A percentile compares a stretch with the other conserved stretches of the same genome.
Conservation (phyloP, 2,113 vertebrate species). For the Hemiscyllium ocellatum region DNA sequence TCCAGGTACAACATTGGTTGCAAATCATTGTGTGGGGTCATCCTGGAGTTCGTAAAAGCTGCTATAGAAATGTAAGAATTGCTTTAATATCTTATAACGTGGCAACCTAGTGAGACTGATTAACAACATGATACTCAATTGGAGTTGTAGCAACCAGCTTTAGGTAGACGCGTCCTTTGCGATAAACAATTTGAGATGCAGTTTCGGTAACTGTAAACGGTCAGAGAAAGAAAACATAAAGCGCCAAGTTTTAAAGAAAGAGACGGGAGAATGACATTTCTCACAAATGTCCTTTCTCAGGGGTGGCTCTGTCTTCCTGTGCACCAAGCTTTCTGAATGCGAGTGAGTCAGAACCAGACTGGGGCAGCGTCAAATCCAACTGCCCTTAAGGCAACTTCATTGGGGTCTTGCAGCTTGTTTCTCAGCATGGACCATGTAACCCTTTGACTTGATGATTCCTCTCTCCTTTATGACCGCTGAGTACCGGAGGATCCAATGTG, state of each 20-base stretch:
- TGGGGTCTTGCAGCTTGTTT: conserved; percentile 45
- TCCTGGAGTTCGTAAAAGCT: too few species aligned
- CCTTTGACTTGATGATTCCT: conserved; percentile 96
- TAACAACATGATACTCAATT: background rate
- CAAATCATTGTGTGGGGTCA: too few species aligned
- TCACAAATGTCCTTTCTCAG: too few species aligned
- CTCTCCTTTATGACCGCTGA: conserved; percentile 92
- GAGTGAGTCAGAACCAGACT: background rate
- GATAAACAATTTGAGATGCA: background rate
- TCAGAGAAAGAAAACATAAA: background rate
- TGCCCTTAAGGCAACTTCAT: too few species aligned
- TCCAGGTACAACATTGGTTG: too few species aligned
- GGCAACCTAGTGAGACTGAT: too few species aligned
- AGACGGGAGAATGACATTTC: too few species aligned
- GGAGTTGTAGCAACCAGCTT: background rate
- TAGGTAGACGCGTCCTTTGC: background rate
- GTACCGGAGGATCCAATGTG: conserved; percentile 89
- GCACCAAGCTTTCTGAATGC: background rate
- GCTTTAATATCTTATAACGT: too few species aligned
- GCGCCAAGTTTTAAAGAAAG: background rate
- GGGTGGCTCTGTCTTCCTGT: background rate
- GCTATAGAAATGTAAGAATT: too few species aligned
- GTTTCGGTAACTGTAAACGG: background rate
- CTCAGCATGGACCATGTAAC: conserved; percentile 84
- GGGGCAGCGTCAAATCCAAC: background rate